phyloP scores from a whole-genome alignment of 2,888 invertebrate genomes.

The Pogonocherus hispidulus region DNA sequence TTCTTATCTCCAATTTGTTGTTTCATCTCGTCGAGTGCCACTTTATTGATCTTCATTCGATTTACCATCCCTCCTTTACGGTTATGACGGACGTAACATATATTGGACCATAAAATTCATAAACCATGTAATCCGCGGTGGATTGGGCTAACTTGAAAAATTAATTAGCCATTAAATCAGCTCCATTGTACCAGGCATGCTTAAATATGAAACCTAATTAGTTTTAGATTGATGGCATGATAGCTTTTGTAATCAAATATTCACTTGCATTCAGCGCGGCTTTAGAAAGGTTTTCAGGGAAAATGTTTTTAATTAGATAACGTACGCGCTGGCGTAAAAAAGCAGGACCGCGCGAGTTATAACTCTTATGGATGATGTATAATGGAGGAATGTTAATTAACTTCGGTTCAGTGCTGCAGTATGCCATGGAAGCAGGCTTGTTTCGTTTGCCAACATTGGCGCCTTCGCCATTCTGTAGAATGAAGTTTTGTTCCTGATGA shows the following conservation, averaged over 20 bases:
- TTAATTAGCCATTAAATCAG: constrained; percentile 49
- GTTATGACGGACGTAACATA: constrained; percentile 58
- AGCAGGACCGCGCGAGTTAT: background rate
- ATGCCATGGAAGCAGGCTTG: background rate
- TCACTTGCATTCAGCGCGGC: constrained; percentile 43
- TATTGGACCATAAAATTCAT: constrained; percentile 36
- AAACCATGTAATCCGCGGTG: constrained; percentile 19
- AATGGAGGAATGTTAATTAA: constrained; percentile 3
- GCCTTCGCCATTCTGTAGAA: background rate
- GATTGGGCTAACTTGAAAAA: constrained; percentile 41
- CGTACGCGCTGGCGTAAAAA: constrained; percentile 30
- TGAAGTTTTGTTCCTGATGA: background rate
- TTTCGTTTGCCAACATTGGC: background rate
- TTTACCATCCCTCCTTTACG: constrained; percentile 60
- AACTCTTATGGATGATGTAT: constrained; percentile 11
- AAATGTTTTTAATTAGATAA: constrained; percentile 41
- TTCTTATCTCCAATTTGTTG: constrained; percentile 60
- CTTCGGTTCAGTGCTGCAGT: background rate
- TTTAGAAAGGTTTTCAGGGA: constrained; percentile 41
- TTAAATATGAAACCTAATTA: constrained; percentile 57
- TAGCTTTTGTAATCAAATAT: constrained; percentile 48
- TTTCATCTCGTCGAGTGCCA: constrained; percentile 60
- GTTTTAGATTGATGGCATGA: constrained; percentile 55
- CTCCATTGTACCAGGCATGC: constrained; percentile 49
- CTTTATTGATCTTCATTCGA: constrained; percentile 60